phyloP scores from a whole-genome alignment of 2,797 vertebrate species.

The Paguma larvata region DNA sequence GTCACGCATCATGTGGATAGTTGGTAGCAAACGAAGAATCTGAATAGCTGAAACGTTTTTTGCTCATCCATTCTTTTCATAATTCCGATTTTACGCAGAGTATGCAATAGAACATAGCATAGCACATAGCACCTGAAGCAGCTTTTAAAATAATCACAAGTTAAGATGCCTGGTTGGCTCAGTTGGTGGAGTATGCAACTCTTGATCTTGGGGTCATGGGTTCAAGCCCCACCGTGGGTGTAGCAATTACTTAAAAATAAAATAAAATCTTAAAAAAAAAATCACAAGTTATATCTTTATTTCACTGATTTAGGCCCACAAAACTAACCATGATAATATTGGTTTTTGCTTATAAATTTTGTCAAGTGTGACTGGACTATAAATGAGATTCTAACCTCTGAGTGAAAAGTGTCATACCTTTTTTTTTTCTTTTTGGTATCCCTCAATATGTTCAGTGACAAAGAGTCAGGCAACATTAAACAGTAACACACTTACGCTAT shows the following conservation, averaged over 20 bases:
- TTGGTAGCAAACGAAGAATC: background rate
- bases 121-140: background rate
- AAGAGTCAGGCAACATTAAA: constrained; percentile 62
- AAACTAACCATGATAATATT: constrained; percentile 39
- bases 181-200: background rate
- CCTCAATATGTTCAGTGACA: constrained; percentile 27
- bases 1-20: background rate
- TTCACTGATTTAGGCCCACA: constrained; percentile 45
- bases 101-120: background rate
- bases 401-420: constrained; percentile 5
- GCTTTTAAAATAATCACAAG: constrained; percentile 64
- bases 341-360: constrained; percentile 1
- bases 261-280: background rate
- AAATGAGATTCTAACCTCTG: constrained; percentile 51
- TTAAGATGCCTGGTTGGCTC: background rate
- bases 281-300: constrained; percentile 39
- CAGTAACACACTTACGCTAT: background rate
- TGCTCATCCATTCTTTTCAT: background rate
- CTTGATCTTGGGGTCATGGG: background rate
- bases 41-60: constrained; percentile 38
- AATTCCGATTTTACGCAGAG: constrained; percentile 36
- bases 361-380: background rate
- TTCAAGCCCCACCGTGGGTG: background rate
- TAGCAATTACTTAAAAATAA: background rate
- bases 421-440: background rate